Base-by-base conservation (phyloP, 2,113 vertebrate genomes). In the Barnardius zonarius region DNA sequence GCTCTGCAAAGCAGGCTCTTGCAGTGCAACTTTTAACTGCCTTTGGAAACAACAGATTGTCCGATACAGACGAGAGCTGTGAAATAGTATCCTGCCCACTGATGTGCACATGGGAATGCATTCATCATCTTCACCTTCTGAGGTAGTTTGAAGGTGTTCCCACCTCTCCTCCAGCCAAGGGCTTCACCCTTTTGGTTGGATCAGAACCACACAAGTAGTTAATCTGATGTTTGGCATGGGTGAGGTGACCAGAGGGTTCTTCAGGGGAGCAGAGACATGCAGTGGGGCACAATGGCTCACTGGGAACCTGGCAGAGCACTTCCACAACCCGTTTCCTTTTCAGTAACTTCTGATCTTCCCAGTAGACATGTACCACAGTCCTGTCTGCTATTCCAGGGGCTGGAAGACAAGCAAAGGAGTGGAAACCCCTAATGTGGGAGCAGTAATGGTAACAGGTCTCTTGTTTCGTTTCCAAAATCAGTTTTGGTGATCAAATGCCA, bases 271-370 rank as follows among this genome's bases (percentile, higher is more conserved):
- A 63, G 82, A 12, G n/a, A 13, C 27, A 43, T 2, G 4, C 0
- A 0, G 48, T 6, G 4, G 48, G 63, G 14, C 37, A 48, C 0
- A 0, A 27, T 7, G 46, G 10, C 14, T 87, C 55, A 11, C 43
- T 12, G n/a, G 16, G 43, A 90, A 51, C 33, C 0, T 0, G 17
- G 15, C 39, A 68, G 51, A 46, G 30, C 48, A 31, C 5, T 33
- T 35, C 11, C 54, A 68, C 33, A 80, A 6, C 16, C 19, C 52
- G 0, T 3, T 7, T 72, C 25, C 23, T 83, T 54, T 82, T 68
- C 88, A 72, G 62, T 28, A 85, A 6, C 17, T 75, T 59, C 31
- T 49, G 52, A 20, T 17, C 31, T 17, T 54, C 72, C 72, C 55
- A 6, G 48, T 1, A 55, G 54, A 31, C 7, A 3, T 1, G 3